A percentile compares a stretch with the other conserved stretches of the same genome.
Conservation (phyloP, 2,888 invertebrate species). For the Dione vanillae region DNA sequence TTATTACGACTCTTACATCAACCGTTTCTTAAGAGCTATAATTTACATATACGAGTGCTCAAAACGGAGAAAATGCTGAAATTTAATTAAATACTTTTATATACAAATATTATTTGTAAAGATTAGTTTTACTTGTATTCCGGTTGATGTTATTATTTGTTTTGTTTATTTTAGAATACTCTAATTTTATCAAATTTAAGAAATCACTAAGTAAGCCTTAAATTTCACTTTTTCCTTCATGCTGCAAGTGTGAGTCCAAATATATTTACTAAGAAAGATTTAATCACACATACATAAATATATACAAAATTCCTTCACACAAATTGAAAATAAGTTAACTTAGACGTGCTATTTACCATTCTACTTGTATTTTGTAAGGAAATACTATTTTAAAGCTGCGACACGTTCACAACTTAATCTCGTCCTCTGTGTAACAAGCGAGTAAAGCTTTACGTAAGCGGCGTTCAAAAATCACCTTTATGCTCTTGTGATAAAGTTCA, state of each 20-base stretch:
- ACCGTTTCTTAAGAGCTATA: not conserved
- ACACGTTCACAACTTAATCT: constrained; percentile 30
- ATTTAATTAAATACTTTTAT: not conserved
- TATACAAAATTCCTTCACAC: constrained; percentile 6
- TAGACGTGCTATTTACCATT: constrained; percentile 17
- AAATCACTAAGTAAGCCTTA: no score
- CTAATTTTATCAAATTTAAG: no score
- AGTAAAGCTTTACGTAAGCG: constrained; percentile 10
- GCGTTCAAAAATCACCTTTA: not conserved
- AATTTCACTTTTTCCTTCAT: no score
- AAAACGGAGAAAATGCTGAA: no score
- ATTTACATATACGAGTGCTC: no score
- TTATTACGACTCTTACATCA: not conserved
- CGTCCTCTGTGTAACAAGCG: constrained; percentile 26
- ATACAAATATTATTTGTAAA: no score
- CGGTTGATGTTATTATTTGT: no score
- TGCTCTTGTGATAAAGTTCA: not conserved
- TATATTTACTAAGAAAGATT: no score
- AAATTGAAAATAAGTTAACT: constrained; percentile 22
- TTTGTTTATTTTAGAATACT: no score
- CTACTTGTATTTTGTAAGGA: constrained; percentile 14
- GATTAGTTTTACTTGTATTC: no score
- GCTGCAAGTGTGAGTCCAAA: no score
- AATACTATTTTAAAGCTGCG: constrained; percentile 24
- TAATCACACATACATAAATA: not conserved